Evolutionary conservation across 2,888 invertebrate species (phyloP), one percentile per base, ranked within the genome.

Genomic region (Stramonita haemastoma): DNA sequence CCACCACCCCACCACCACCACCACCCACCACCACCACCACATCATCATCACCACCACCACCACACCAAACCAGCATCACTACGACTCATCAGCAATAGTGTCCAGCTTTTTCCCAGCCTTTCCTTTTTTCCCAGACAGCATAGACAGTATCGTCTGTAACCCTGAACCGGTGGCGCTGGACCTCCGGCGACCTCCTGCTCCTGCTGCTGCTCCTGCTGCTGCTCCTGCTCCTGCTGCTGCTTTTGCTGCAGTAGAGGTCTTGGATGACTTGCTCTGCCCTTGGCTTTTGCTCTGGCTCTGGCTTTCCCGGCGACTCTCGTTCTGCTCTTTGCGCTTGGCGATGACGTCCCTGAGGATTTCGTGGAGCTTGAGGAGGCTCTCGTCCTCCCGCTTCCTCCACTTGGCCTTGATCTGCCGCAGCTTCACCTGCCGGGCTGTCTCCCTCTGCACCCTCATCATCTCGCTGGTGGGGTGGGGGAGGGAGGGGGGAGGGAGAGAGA

Each of bases 311-410:
- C 57, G 73, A 34, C 83, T 88, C 46, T 90, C 86, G 93, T 93
- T 89, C 93, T 92, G 91, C 86, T 93, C 93, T 86, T 93, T 94
- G 84, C 94, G 85, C 90, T 94, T 93, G 73, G 92, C 92, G 36
- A 94, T 93, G 85, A 94, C 91, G 73, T 93, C 93, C 87, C 92
- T 93, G 19, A 94, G 91, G 56, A 93, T 93, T 90, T 93, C 91
- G 77, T 93, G 90, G 60, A 94, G 91, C 46, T 92, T 92, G 57
- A 92, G 91, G 29, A 94, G 91, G 13, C 93, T 92, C 56, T 92
- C 89, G 87, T 94, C 94, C 87, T 93, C 93, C 73, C 92, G 92
- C 8, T 91, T 91, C 88, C 92, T 93, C 19, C 90, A 88, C 89
- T 93, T 93, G 26, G 94, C 94, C 87, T 91, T 92, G 46, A 93